phyloP scores from a whole-genome alignment of 1,140 invertebrate species.

The Acromyrmex heyeri region DNA sequence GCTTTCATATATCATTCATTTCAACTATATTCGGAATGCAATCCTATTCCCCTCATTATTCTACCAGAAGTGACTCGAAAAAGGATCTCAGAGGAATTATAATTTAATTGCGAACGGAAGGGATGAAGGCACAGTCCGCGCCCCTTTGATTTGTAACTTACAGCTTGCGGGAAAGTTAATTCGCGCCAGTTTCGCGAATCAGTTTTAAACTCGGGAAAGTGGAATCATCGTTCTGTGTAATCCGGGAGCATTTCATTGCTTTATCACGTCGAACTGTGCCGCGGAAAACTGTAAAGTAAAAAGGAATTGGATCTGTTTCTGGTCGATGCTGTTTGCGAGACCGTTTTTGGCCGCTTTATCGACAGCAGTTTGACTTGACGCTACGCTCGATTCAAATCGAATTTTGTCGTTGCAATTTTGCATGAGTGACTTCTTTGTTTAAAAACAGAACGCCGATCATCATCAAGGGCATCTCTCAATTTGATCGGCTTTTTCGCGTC shows the following conservation, averaged over 20 bases:
- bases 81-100: conserved; percentile 26
- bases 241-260: conserved; percentile 41
- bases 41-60: conserved; percentile 17
- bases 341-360: background rate
- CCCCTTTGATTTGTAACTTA: conserved; percentile 45
- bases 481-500: background rate
- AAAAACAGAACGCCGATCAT: background rate
- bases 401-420: conserved; percentile 31
- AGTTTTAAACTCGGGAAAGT: conserved; percentile 57
- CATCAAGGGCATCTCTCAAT: background rate
- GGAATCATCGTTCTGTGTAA: conserved; percentile 50
- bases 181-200: conserved; percentile 49
- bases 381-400: background rate
- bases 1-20: background rate
- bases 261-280: conserved; percentile 22
- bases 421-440: background rate
- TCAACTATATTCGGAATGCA: conserved; percentile 10
- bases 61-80: conserved; percentile 15
- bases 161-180: conserved; percentile 47
- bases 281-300: background rate
- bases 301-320: conserved; percentile 15
- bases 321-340: background rate
- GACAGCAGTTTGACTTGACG: background rate
- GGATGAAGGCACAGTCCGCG: background rate
- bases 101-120: conserved; percentile 20